Conservation (phyloP, 1,140 invertebrate genomes). For the Himalopsyche phryganea region DNA sequence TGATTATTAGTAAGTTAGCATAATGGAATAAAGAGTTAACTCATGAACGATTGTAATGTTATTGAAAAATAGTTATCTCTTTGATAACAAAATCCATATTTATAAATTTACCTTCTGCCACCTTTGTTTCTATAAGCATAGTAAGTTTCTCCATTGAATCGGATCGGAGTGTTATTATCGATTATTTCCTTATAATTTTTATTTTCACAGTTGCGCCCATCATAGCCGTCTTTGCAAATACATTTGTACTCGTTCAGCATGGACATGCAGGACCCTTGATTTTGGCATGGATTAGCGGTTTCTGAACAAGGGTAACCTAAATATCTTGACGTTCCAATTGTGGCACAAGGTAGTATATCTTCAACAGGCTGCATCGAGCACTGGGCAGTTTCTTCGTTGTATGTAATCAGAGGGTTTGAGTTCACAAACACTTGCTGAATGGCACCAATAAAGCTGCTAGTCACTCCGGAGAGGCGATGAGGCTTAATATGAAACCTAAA, state of each 20-base stretch:
- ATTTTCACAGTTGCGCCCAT: conserved; percentile 50
- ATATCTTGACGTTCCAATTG: conserved; percentile 48
- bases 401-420: conserved; percentile 55
- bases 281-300: conserved; percentile 57
- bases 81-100: background rate
- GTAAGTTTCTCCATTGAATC: conserved; percentile 51
- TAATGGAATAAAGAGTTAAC: background rate
- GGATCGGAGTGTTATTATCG: conserved; percentile 47
- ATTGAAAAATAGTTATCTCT: background rate
- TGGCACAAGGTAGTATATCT: conserved; percentile 47
- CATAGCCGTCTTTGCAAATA: conserved; percentile 45
- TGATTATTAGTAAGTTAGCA: background rate
- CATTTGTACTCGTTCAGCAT: conserved; percentile 54
- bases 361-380: conserved; percentile 48
- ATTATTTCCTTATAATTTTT: conserved; percentile 47
- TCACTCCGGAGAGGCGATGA: conserved; percentile 69
- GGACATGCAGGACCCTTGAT: conserved; percentile 64
- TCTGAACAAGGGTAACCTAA: conserved; percentile 43
- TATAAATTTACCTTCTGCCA: conserved; percentile 44
- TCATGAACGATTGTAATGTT: background rate
- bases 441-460: conserved; percentile 74
- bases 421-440: conserved; percentile 83
- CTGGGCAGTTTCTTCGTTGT: conserved; percentile 42
- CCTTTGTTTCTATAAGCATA: conserved; percentile 51
- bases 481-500: conserved; percentile 65